Base-by-base conservation (phyloP, 2,888 invertebrate genomes). In the Nemapogon koenigi region DNA sequence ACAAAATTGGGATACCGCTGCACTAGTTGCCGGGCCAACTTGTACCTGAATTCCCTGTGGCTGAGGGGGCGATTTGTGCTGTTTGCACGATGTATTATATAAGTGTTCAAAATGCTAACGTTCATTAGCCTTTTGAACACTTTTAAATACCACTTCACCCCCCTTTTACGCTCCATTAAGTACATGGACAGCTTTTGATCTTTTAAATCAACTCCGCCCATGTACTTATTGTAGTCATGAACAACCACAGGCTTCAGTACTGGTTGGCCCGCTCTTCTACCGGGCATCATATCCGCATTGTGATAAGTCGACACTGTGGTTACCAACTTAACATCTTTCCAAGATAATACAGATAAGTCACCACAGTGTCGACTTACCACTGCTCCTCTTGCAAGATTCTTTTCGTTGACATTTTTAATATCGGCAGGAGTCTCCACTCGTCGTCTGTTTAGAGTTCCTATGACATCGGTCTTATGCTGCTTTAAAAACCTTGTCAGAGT, bases 31-130 rank as follows among this genome's bases (percentile, higher is more conserved):
- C 16, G 35, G 1, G 42, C 43, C 31, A 43, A 28, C 30, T 15
- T 27, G 16, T 37, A 39, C 11, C 43, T 37, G 19, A 41, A 46
- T 22, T 45, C 18, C n/a, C 46, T 29, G 36, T 46, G 43, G 1
- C 42, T 35, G 17, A 45, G 15, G 37, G 40, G 40, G 27, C 35
- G 31, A 27, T 16, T 8, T 30, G 35, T 43, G 32, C 38, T 43
- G 37, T 44, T 46, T 26, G 29, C 16, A 14, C 25, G 26, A 32
- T 45, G 43, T 38, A 37, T 37, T 8, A 41, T 33, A 16, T 33
- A 38, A 6, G 39, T 6, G 38, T 46, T 44, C 27, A 44, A 35
- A 22, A 46, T 40, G 7, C 14, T 16, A 3, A 29, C 40, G 27
- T 42, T 41, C 18, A 41, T 18, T 6, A 43, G 27, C 2, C 40